Evolutionary conservation across 2,113 vertebrate species (phyloP).

Genomic region (Chlamydotis undulata): DNA sequence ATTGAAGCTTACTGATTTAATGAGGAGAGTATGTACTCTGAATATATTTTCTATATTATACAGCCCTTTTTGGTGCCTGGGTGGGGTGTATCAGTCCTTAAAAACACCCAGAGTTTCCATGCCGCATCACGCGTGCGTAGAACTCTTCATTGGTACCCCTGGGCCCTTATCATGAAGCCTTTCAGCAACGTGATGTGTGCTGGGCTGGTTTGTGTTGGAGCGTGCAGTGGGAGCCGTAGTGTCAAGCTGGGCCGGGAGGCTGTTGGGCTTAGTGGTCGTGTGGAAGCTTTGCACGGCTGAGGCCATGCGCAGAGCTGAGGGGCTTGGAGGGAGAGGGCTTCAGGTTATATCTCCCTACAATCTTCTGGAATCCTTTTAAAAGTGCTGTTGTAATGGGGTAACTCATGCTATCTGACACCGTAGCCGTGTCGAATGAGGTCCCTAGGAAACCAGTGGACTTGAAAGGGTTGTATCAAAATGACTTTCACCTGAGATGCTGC

Average conservation of each 20-base stretch:
- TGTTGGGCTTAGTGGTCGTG: rapidly evolving
- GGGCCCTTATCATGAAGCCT: not conserved
- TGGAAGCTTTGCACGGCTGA: not conserved
- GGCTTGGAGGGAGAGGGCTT: not conserved
- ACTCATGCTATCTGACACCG: not conserved
- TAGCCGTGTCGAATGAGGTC: not conserved
- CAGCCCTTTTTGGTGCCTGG: not conserved
- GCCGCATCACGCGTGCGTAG: rapidly evolving
- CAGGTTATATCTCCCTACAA: not conserved
- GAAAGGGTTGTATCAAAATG: not conserved
- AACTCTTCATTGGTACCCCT: not conserved
- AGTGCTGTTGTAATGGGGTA: not conserved
- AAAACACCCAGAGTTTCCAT: not conserved
- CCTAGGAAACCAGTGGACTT: not conserved
- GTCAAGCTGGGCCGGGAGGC: not conserved
- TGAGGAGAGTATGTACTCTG: not conserved
- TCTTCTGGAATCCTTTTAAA: not conserved
- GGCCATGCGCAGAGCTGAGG: not conserved
- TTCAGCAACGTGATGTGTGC: rapidly evolving
- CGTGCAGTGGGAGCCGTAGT: rapidly evolving
- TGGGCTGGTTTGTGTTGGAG: not conserved
- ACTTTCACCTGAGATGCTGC: not conserved
- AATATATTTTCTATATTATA: not conserved
- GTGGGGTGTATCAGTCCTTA: not conserved
- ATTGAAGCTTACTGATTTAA: not conserved